These are phyloP conservation scores for Dicentrarchus labrax DNA, from an alignment of 2,113 vertebrate species.

Conservation along the genomic window DNA sequence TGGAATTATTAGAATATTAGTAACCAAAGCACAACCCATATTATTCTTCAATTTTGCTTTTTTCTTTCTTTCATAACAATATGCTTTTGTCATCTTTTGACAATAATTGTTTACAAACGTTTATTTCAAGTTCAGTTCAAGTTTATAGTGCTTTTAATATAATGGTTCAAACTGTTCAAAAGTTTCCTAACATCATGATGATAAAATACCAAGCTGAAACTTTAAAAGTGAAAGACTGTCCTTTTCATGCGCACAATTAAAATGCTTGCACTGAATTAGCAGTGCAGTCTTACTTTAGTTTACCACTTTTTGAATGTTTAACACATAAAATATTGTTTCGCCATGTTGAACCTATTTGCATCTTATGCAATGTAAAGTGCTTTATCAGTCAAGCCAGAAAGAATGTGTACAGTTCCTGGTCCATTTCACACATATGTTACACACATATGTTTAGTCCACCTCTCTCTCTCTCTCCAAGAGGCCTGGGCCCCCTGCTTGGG, in stretches of 20 bases:
- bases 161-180: neutral
- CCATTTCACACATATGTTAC: conserved; percentile 65
- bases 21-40: neutral
- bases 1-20: neutral
- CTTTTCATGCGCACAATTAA: neutral
- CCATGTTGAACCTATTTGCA: conserved; percentile 1
- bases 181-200: neutral
- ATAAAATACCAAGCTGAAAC: neutral
- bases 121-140: neutral
- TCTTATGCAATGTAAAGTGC: neutral
- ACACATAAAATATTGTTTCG: conserved; percentile 2
- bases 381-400: conserved; percentile 48
- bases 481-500: conserved; percentile 41
- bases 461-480: conserved; percentile 41
- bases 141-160: neutral
- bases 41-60: neutral
- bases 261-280: conserved; percentile 9
- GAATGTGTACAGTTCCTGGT: conserved; percentile 53
- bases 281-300: too few species aligned
- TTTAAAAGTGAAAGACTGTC: neutral
- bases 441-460: conserved; percentile 64
- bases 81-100: neutral
- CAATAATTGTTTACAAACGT: neutral
- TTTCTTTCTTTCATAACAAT: neutral
- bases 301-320: neutral